Base-by-base conservation (phyloP, 2,888 invertebrate species). In the Caenorhabditis angaria region DNA sequence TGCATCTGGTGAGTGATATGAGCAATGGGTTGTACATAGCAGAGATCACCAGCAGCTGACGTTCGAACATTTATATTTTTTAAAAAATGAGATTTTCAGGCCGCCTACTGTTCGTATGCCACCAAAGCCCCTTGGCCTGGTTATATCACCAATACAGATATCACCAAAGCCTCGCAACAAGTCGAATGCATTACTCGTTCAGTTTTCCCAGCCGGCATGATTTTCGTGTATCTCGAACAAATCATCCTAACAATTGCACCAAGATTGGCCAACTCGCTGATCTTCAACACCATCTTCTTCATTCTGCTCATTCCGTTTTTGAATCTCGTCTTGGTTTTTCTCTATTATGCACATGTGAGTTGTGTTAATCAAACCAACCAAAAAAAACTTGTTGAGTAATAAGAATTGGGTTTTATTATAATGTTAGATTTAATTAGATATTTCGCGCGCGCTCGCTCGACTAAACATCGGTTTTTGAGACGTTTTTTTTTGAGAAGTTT, bases 201-300 rank as follows among this genome's bases (percentile, higher is more conserved):
- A 54, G 71, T 79, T 4, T 79, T 79, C 55, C 79, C 79, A 5
- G 77, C 79, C 5, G 79, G 79, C 50, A 79, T 79, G 79, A 60
- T 79, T 10, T 79, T 79, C 56, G 74, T 79, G 4, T 77, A 69
- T 48, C 47, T 79, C 8, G 79, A 79, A 29, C 65, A 61, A 41
- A 79, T 79, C 57, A 56, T 77, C 8, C 53, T 79, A 1, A 73
- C 73, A 12, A 65, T 77, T 25, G 69, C 70, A 6, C 79, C 79
- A 4, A 48, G 58, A 29, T 32, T 77, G 25, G 79, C 71, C 28
- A 65, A 77, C 56, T 75, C 67, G 8, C 35, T 70, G 20, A 55
- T 75, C 53, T 79, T 79, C 75, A 79, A 79, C 29, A 27, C 25
- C 18, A 72, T 79, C 64, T 77, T 78, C 65, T 76, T 76, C 59